Evolutionary conservation across 2,888 invertebrate species (phyloP), one percentile per base, ranked within the genome.

Genomic region (Agriopis aurantiaria): DNA sequence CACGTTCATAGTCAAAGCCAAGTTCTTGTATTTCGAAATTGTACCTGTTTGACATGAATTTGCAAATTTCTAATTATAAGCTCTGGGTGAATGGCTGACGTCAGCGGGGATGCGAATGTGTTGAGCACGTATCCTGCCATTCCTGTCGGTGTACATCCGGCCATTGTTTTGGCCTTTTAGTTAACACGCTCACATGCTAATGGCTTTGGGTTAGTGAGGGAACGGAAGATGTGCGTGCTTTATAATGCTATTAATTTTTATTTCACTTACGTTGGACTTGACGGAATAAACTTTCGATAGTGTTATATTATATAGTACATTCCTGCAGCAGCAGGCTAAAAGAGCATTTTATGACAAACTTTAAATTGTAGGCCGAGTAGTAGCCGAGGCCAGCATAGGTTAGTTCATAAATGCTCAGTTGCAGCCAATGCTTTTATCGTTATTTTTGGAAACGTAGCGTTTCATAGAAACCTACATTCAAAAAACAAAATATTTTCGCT

Each of bases 91-190:
- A 85, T 83, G 76, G 77, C 72, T 87, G 86, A 86, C 87, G 87
- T 88, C 87, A 87, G 76, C 71, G 80, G 85, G 87, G 88, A 88
- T 86, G 85, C 82, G 80, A 87, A 87, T 86, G 85, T 83, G 85
- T 81, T 85, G 83, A 82, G 80, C 80, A 83, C 85, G 84, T 90
- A 89, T 92, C 92, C 92, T 85, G 88, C 66, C 78, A 64, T 69
- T 65, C 69, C 66, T 71, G 69, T n/a, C 58, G 43, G 65, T 63
- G 76, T 81, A 85, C 87, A 86, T 91, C 92, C 91, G 91, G 83
- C 85, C 84, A 88, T 91, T 90, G 90, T 90, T 86, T 83, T 80
- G 84, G 80, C 76, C 77, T 77, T 75, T 79, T 75, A 76, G 76
- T 78, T 77, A 79, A 82, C 84, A 80, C 78, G 81, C 81, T 80